Conservation (phyloP, 2,797 vertebrate species). For the Phrynocephalus forsythii region DNA sequence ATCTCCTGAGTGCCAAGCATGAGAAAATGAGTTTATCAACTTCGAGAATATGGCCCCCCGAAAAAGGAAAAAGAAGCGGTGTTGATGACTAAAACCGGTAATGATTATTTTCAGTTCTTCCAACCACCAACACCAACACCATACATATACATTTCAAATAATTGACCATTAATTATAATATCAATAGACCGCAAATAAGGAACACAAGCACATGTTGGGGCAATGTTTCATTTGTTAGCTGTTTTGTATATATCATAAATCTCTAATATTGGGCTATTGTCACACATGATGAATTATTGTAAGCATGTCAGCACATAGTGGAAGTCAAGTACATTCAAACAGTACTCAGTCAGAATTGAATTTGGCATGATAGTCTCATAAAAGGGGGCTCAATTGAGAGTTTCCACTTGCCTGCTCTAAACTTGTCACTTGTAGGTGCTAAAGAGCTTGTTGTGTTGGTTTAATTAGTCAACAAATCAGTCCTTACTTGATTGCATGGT, state of each 20-base stretch:
- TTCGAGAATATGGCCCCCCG: constrained; percentile 72
- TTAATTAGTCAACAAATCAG: constrained; percentile 97
- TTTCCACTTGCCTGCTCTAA: constrained; percentile 95
- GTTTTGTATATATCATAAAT: constrained; percentile 86
- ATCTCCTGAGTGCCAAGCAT: constrained; percentile 69
- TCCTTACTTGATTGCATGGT: constrained; percentile 86
- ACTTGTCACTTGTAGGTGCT: constrained; percentile 91
- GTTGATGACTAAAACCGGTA: constrained; percentile 79
- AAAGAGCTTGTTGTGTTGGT: constrained; percentile 90
- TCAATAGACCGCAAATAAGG: constrained; percentile 84
- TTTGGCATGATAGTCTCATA: constrained; percentile 96
- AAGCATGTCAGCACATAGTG: constrained; percentile 90
- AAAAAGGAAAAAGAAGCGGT: constrained; percentile 52
- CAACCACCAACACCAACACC: constrained; percentile 18
- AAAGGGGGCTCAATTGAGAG: constrained; percentile 93
- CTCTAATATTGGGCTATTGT: constrained; percentile 88
- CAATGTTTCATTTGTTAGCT: constrained; percentile 83
- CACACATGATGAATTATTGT: constrained; percentile 92
- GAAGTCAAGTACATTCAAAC: constrained; percentile 98
- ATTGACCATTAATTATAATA: constrained; percentile 86
- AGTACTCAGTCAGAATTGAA: constrained; percentile 98
- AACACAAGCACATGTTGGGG: constrained; percentile 85
- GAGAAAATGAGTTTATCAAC: constrained; percentile 76
- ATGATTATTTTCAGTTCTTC: constrained; percentile 85
- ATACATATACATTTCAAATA: constrained; percentile 68